Evolutionary conservation across 2,113 vertebrate genomes (phyloP).

Genomic region (Elachura formosa): DNA sequence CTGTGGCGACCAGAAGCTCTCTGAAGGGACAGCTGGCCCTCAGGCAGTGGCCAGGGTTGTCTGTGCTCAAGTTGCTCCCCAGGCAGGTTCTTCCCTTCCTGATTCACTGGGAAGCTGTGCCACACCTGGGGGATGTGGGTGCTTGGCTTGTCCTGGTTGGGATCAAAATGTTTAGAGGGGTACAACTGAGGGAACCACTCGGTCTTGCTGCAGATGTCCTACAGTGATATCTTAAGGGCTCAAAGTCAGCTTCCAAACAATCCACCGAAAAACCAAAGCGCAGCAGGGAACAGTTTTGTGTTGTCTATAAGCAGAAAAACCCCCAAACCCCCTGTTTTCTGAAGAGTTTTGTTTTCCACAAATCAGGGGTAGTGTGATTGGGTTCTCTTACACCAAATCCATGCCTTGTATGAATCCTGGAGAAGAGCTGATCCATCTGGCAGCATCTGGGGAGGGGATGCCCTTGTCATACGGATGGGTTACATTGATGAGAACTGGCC

Average conservation of each 20-base stretch:
- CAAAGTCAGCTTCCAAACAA: background rate
- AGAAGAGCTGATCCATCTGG: background rate
- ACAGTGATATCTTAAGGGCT: rapidly evolving
- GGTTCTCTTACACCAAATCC: background rate
- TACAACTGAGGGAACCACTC: background rate
- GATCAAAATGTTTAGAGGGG: rapidly evolving
- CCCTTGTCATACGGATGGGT: background rate
- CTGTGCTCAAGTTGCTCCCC: background rate
- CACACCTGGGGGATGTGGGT: background rate
- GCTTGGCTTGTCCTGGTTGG: background rate
- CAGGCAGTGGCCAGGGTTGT: background rate
- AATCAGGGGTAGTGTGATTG: background rate
- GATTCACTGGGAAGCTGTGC: background rate
- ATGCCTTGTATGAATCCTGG: rapidly evolving
- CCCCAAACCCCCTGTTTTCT: background rate
- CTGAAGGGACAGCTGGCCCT: rapidly evolving
- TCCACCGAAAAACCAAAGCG: rapidly evolving
- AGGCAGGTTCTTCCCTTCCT: background rate
- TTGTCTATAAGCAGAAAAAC: background rate
- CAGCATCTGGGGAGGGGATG: background rate
- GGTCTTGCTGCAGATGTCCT: background rate
- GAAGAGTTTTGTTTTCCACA: background rate
- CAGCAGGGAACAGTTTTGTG: rapidly evolving
- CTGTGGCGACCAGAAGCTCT: background rate
- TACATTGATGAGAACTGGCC: background rate